A percentile compares a stretch with the other conserved stretches of the same genome.
Evolutionary conservation across 2,797 vertebrate species (phyloP).

Genomic region (Orientallactaga sibirica): DNA sequence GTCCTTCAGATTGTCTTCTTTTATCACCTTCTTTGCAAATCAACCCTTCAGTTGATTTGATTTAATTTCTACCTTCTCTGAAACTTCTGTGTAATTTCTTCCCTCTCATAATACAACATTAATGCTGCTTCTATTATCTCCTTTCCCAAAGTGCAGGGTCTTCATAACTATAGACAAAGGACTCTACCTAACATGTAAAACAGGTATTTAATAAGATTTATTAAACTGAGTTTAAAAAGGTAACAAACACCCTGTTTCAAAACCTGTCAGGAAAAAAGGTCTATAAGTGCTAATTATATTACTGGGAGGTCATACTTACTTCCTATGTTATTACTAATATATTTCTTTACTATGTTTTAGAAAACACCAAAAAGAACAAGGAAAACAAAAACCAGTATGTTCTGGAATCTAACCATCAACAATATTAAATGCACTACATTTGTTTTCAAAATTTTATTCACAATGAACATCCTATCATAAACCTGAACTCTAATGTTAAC

Average conservation of each 20-base stretch:
- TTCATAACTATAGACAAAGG: neutral
- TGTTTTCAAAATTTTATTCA: slow-evolving; percentile 29
- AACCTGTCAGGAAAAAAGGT: neutral
- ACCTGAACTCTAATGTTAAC: neutral
- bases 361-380: slow-evolving; percentile 20
- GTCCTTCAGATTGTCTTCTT: slow-evolving; percentile 39
- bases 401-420: neutral
- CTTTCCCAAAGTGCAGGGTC: slow-evolving; percentile 1
- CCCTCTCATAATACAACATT: neutral
- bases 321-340: slow-evolving; percentile 34
- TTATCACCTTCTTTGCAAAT: neutral
- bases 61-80: neutral
- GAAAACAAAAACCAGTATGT: slow-evolving; percentile 36
- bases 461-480: neutral
- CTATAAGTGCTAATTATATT: neutral
- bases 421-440: slow-evolving; percentile 1
- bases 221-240: slow-evolving; percentile 22
- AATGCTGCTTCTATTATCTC: neutral
- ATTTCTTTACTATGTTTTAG: neutral
- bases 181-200: slow-evolving; percentile 8
- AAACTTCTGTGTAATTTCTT: neutral
- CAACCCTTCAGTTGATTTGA: neutral
- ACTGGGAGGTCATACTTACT: neutral
- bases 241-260: neutral
- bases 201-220: slow-evolving; percentile 28